phyloP scores from a whole-genome alignment of 2,113 vertebrate species.

The Mus spicilegus region DNA sequence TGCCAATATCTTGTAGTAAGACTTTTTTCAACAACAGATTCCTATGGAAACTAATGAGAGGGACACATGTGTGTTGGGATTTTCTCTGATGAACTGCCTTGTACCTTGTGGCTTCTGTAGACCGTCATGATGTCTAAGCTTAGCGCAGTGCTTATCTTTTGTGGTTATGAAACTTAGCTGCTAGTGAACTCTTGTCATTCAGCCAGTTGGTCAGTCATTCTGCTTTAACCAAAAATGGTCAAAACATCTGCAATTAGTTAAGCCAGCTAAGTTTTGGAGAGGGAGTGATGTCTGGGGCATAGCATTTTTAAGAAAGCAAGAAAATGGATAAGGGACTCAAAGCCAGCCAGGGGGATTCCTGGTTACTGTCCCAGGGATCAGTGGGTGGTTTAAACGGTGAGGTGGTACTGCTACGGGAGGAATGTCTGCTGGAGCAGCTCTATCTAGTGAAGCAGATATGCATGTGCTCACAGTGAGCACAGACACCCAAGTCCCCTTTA shows the following conservation, averaged over 20 bases:
- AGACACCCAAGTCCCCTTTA: not conserved
- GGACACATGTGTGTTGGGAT: not conserved
- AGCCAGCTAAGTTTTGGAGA: not conserved
- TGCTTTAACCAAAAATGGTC: not conserved
- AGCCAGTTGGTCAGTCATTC: not conserved
- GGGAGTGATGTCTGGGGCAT: not conserved
- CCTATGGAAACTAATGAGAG: not conserved
- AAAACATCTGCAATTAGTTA: not conserved
- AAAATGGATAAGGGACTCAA: not conserved
- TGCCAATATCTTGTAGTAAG: not conserved
- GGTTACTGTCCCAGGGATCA: not conserved
- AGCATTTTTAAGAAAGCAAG: slow-evolving; percentile 6
- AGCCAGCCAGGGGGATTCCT: not conserved
- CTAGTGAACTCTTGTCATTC: not conserved
- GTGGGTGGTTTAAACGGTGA: not conserved
- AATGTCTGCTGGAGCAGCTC: not conserved
- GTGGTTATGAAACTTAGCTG: slow-evolving; percentile 4
- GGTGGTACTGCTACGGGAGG: not conserved
- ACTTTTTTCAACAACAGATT: slow-evolving; percentile 20
- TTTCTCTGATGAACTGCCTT: not conserved
- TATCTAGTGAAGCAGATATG: not conserved
- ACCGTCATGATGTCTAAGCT: not conserved
- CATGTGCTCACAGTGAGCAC: not conserved
- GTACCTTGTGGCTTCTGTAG: not conserved
- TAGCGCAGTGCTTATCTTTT: slow-evolving; percentile 9